Base-by-base conservation (phyloP, 1,140 invertebrate species). In the Steinernema khuongi region DNA sequence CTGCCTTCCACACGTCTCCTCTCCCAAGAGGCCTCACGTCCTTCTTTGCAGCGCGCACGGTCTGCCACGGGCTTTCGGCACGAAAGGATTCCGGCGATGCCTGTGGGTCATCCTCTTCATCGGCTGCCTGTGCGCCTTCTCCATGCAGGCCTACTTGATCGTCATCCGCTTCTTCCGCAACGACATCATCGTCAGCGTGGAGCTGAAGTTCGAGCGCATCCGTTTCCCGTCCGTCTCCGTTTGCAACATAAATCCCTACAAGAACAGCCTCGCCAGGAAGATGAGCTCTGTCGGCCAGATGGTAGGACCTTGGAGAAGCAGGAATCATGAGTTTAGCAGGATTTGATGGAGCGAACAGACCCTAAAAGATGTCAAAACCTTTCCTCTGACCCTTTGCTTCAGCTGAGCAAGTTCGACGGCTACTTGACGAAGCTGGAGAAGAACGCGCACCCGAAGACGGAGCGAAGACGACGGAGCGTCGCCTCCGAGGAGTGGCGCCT, bases 211-310 rank as follows among this genome's bases (percentile, higher is more conserved):
- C 44, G 77, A 78, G 67, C 31, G 69, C 41, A 78, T 78, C n/a
- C 72, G 67, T 19, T 79, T 79, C 44, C 78, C 78, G 17, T 73
- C 78, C 14, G 78, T 79, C 7, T 79, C 78, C 11, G 33, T 79
- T 30, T 79, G 78, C 74, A 79, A 79, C 41, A 71, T 79, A 50
- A 79, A 79, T 36, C 76, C 78, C 18, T 79, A 79, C 43, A 79
- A 79, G 44, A 79, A 79, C 44, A 77, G 75, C 18, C 31, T 77
- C 14, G 76, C 78, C 26, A 36, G 73, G 31, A 60, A 71, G 31
- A 73, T 75, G 14, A 50, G 73, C 66, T 50, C 76, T 30, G 72
- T 77, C 22, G 60, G 26, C 14, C 14, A 60, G 14, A 60, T 22
- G 50, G 50, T 60, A 60, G 50, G 7, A n/a, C 7, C n/a, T 41